Conservation (phyloP, 2,113 vertebrate genomes). For the Hippopotamus amphibius region DNA sequence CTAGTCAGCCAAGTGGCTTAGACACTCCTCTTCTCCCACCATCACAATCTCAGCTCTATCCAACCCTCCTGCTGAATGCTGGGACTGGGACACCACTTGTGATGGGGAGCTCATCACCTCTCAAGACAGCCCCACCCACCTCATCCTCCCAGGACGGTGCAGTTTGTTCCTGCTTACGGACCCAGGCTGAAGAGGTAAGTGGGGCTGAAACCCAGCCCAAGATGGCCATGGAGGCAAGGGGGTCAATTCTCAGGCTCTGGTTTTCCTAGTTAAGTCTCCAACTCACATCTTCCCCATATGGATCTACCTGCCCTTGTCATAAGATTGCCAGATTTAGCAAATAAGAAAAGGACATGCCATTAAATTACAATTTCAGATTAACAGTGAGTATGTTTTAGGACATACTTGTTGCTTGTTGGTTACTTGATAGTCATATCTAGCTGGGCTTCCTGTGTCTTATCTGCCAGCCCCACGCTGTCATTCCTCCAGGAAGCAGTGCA, state of each 20-base stretch:
- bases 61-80: no score
- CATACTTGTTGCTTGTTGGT: no score
- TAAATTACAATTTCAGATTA: not conserved
- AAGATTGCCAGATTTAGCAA: not conserved
- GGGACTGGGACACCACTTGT: fast-evolving
- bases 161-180: not conserved
- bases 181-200: not conserved
- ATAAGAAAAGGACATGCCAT: fast-evolving
- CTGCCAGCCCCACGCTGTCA: not conserved
- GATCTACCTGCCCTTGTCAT: fast-evolving
- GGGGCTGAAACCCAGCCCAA: not conserved
- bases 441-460: no score
- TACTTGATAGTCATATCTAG: no score
- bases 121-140: no score
- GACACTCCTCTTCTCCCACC: fast-evolving
- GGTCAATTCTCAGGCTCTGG: not conserved
- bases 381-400: not conserved
- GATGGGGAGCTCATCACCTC: fast-evolving
- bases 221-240: not conserved
- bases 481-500: not conserved
- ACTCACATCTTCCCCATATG: fast-evolving
- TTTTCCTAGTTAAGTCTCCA: not conserved
- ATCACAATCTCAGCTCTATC: not conserved
- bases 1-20: not conserved
- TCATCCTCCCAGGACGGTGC: not conserved